Conservation (phyloP, 2,888 invertebrate genomes). For the Lumbricus terrestris region DNA sequence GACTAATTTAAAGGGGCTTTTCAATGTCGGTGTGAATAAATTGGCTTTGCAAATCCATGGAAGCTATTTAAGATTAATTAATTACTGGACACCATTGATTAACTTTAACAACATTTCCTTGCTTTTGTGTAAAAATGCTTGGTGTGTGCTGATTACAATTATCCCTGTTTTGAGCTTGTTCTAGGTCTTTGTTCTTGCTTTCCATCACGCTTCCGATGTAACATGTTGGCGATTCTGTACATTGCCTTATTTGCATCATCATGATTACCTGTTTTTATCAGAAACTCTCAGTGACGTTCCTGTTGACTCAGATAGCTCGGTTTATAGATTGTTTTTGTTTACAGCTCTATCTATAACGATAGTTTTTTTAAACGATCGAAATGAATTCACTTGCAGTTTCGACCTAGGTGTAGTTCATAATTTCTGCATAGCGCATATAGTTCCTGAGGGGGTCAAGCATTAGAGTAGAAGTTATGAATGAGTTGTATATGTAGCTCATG, state of each 20-base stretch:
- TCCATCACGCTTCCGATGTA: not conserved
- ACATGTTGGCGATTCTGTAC: not conserved
- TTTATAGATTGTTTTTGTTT: not conserved
- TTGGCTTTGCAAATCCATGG: not conserved
- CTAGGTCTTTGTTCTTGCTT: not conserved
- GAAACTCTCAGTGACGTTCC: not conserved
- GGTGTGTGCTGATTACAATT: not conserved
- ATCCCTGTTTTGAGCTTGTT: not conserved
- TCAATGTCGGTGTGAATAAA: not conserved
- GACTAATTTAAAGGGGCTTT: not conserved
- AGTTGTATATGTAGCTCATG: not conserved
- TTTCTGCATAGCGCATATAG: not conserved
- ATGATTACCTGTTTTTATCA: not conserved
- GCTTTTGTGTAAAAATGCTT: not conserved
- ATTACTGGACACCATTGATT: not conserved
- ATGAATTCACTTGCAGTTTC: not conserved
- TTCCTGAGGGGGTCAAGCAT: not conserved
- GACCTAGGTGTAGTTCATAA: not conserved
- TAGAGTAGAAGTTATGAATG: not conserved
- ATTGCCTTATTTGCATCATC: not conserved
- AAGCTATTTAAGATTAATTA: not conserved
- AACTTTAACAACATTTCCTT: not conserved
- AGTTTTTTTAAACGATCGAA: too few relatives aligned
- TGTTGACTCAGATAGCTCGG: too few relatives aligned
- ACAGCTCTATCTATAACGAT: not conserved